Evolutionary conservation across 1,140 invertebrate species (phyloP).

Genomic region (Trachelipus rathkii): DNA sequence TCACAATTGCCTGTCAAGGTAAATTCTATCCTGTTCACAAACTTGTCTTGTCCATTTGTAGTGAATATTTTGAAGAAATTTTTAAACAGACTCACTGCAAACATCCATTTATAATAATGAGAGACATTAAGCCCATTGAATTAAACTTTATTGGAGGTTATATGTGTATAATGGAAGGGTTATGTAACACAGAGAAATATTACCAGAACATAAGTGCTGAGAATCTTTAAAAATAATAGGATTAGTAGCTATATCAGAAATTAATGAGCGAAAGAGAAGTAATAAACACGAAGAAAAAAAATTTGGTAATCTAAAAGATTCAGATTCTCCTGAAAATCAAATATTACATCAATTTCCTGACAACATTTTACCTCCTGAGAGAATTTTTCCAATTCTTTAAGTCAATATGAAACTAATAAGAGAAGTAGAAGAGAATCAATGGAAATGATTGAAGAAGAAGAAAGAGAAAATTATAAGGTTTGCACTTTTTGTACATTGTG

Average conservation of each 20-base stretch:
- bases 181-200: not conserved
- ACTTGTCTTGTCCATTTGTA: constrained; percentile 24
- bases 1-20: constrained; percentile 21
- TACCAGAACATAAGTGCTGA: not conserved
- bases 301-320: too few species aligned
- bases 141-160: not conserved
- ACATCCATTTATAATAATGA: not conserved
- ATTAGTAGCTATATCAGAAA: not conserved
- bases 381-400: too few species aligned
- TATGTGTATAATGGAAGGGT: not conserved
- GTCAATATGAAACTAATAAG: too few species aligned
- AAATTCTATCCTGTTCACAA: constrained; percentile 28
- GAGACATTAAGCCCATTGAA: not conserved
- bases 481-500: too few species aligned
- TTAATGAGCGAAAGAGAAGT: not conserved
- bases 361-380: too few species aligned
- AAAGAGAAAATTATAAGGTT: too few species aligned
- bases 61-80: constrained; percentile 21
- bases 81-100: not conserved
- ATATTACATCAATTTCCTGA: too few species aligned
- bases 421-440: too few species aligned
- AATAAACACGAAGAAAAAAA: too few species aligned
- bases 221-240: not conserved
- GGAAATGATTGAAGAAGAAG: too few species aligned
- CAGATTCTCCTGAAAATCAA: too few species aligned